Evolutionary conservation across 1,140 invertebrate genomes (phyloP).

Genomic region (Anoplophora glabripennis): DNA sequence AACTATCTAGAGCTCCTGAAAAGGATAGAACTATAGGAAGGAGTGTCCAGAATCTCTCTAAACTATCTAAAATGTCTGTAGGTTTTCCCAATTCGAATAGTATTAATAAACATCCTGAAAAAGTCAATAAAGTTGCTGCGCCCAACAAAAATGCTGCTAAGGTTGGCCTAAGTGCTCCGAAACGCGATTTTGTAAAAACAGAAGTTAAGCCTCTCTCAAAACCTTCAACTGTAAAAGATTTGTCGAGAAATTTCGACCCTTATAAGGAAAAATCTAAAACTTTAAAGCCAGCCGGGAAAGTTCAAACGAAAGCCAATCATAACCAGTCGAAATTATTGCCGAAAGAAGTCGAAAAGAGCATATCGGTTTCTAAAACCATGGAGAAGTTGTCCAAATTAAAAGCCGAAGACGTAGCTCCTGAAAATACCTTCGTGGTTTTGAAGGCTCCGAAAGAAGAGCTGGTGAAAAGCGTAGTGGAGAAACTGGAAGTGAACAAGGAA

Average conservation of each 20-base stretch:
- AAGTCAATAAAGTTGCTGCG: constrained; percentile 1
- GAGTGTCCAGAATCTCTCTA: constrained; percentile 23
- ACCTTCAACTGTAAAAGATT: background rate
- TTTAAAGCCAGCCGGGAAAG: background rate
- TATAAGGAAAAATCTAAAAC: background rate
- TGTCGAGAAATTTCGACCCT: too few relatives aligned
- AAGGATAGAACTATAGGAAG: constrained; percentile 14
- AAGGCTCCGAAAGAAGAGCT: constrained; percentile 25
- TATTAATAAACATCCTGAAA: background rate
- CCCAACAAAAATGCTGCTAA: too few relatives aligned
- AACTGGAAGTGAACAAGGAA: constrained; percentile 20
- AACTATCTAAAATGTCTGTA: background rate
- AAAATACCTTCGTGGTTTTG: constrained; percentile 17
- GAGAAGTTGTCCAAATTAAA: constrained; percentile 16
- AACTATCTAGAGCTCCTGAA: constrained; percentile 7
- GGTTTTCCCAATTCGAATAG: background rate
- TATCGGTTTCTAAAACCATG: constrained; percentile 11
- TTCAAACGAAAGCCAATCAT: background rate
- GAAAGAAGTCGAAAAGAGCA: constrained; percentile 6
- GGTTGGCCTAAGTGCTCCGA: too few relatives aligned
- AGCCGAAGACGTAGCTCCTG: constrained; percentile 13
- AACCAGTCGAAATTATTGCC: background rate
- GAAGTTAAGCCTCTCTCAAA: constrained; percentile 7
- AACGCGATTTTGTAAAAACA: background rate
- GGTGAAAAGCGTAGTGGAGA: constrained; percentile 29